Evolutionary conservation across 2,888 invertebrate species (phyloP), one percentile per base, ranked within the genome.

Genomic region (Calliscelio sp.): DNA sequence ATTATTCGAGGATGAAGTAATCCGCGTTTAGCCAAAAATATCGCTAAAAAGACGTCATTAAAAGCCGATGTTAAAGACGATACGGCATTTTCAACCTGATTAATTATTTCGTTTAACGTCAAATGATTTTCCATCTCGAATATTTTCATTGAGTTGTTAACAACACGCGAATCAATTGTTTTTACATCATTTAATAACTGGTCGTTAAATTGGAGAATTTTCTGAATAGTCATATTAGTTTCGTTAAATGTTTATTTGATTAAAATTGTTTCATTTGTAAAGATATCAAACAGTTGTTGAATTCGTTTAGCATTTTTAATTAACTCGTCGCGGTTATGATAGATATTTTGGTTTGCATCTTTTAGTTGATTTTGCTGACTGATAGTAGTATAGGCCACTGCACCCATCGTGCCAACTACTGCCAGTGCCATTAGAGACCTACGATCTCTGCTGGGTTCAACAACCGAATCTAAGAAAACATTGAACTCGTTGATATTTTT

Each of bases 1-100:
- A 59, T 38, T 3, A 59, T 14, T 20, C 20, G 11, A 10, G 59
- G 59, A 35, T 59, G 59, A 11, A 59, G 35, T n/a, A 59, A 35
- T 14, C 59, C 59, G 2, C 11, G 8, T 18, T 59, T 59, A 20
- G 59, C 59, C 10, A 35, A 38, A 10, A 59, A 11, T 3, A 59
- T 59, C 28, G 59, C 35, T 2, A 18, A 6, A 7, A 59, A n/a
- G 1, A 59, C 28, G 11, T 35, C 20, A 1, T 18, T 11, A 22
- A 59, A 35, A 22, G 35, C 35, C 10, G 3, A 8, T 38, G 35
- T 59, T 14, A 59, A 14, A 2, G 38, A 59, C 7, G 11, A 3
- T 38, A 59, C 35, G 14, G 38, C 38, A 1, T 6, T 4, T 38
- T 59, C 59, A 20, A 59, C 11, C 20, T 35, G 14, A 18, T 1